Conservation (phyloP, 2,797 vertebrate genomes). For the Pseudochirops cupreus region DNA sequence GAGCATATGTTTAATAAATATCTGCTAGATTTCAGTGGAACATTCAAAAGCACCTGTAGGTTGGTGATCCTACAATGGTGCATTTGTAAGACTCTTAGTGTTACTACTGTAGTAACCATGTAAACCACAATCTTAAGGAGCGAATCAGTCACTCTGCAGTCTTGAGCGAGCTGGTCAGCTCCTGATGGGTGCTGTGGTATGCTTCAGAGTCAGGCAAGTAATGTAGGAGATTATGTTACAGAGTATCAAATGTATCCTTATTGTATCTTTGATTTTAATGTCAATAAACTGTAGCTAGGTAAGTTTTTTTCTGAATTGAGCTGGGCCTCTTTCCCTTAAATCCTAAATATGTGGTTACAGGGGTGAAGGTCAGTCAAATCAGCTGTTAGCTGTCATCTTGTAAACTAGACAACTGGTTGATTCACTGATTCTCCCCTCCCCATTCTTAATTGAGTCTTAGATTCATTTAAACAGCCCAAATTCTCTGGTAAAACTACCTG, state of each 20-base stretch:
- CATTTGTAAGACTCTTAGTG: not conserved
- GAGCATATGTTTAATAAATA: not conserved
- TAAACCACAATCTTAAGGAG: not conserved
- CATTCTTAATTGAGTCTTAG: slow-evolving; percentile 10
- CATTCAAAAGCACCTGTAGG: not conserved
- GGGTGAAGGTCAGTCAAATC: slow-evolving; percentile 29
- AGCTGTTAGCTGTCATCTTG: slow-evolving; percentile 6
- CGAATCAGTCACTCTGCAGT: not conserved
- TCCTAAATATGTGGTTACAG: not conserved
- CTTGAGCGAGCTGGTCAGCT: not conserved
- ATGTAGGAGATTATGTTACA: not conserved
- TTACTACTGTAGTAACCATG: not conserved
- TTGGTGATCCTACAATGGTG: not conserved
- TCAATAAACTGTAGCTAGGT: not conserved
- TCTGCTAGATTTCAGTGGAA: not conserved
- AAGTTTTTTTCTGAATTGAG: not conserved
- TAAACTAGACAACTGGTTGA: not conserved
- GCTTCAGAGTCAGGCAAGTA: not conserved
- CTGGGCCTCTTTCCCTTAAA: not conserved
- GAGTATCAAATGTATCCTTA: not conserved
- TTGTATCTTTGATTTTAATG: not conserved
- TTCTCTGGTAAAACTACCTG: slow-evolving; percentile 26
- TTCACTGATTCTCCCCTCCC: not conserved
- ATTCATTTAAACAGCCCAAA: slow-evolving; percentile 21
- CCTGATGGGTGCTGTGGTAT: not conserved